Evolutionary conservation across 2,888 invertebrate species (phyloP).

Genomic region (Ormia ochracea): DNA sequence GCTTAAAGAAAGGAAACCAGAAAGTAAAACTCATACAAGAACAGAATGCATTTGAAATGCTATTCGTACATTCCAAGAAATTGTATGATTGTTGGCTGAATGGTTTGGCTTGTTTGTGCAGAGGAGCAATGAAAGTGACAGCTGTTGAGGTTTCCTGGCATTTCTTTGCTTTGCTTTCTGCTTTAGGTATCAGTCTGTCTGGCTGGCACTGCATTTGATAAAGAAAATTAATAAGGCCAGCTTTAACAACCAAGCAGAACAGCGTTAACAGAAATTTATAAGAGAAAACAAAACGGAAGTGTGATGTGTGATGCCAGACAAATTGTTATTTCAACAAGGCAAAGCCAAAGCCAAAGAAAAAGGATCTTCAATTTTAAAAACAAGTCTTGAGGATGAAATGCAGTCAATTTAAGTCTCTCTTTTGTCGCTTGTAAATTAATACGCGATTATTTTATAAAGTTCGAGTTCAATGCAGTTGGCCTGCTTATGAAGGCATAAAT

Average conservation of each 20-base stretch:
- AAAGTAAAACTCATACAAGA: too few relatives aligned
- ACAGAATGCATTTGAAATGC: neutral
- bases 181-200: slow-evolving; percentile 15
- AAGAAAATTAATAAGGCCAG: neutral
- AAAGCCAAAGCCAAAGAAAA: neutral
- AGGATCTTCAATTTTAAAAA: too few relatives aligned
- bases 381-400: too few relatives aligned
- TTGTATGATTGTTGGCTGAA: neutral
- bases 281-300: neutral
- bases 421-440: too few relatives aligned
- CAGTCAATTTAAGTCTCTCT: too few relatives aligned
- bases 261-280: neutral
- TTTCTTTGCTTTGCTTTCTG: neutral
- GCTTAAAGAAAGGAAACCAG: too few relatives aligned
- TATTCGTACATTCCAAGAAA: neutral
- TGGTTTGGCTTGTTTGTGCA: neutral
- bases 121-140: slow-evolving; percentile 17
- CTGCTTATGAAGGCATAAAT: too few relatives aligned
- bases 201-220: slow-evolving; percentile 1
- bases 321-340: neutral
- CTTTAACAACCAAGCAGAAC: neutral
- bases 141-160: slow-evolving; percentile 12
- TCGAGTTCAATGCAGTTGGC: too few relatives aligned
- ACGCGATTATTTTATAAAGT: too few relatives aligned
- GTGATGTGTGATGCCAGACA: neutral